Evolutionary conservation across 2,797 vertebrate genomes (phyloP), one percentile per base, ranked within the genome.

Genomic region (Triplophysa yarkandensis): DNA sequence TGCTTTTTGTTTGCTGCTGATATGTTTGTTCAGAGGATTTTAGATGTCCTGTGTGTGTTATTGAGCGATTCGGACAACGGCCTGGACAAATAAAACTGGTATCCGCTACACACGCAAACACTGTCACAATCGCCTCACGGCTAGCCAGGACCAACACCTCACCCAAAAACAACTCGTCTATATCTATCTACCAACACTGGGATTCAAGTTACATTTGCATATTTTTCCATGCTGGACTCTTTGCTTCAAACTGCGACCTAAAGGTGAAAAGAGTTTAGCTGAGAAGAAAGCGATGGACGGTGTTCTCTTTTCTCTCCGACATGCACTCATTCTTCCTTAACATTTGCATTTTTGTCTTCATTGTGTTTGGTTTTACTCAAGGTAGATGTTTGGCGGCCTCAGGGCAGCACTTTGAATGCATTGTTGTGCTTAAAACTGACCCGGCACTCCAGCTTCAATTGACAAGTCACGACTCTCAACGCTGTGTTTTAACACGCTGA

Each of bases 1-100:
- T 10, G 52, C 60, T 63, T 64, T 73, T 9, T 54, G 16, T 72
- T 72, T 63, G 32, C 60, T 30, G 5, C n/a, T 43, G 25, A 72
- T 73, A 13, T 27, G 60, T 80, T 68, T 64, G 52, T 81, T 77
- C 25, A 64, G 39, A 55, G 61, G 72, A 79, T 61, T 44, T 52
- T 43, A 10, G 62, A 57, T 25, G 39, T 48, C 28, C 27, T 32
- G 28, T 66, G 57, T 36, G 48, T 78, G 36, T 39, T 39, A 39
- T 69, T 44, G 28, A 72, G 58, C 28, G 66, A 36, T 55, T 32
- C 58, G 68, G 76, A 52, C 61, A 60, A 19, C 2, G 46, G 58
- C 21, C 46, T 39, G 27, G 60, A 39, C 65, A 81, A 81, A 68
- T 70, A 68, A 67, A 70, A 61, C 23, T 50, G 58, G 58, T 62